Conservation (phyloP, 2,797 vertebrate genomes). For the Heliangelus exortis region DNA sequence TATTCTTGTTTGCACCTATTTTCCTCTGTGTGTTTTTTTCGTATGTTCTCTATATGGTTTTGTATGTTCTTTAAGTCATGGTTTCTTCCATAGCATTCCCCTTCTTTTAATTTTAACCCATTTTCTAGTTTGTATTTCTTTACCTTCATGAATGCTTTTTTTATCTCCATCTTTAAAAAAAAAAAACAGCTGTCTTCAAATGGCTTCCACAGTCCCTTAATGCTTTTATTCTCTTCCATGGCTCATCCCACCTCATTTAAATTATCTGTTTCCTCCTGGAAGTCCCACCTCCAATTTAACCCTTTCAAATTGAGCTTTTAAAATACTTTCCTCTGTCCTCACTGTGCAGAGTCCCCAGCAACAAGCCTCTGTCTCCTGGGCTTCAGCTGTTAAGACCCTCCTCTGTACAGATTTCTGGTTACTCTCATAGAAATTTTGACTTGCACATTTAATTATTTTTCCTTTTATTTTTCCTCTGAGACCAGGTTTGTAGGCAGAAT, state of each 20-base stretch:
- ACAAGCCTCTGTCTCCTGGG: no score
- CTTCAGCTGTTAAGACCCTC: not conserved
- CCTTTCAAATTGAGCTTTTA: not conserved
- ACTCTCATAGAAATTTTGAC: fast-evolving
- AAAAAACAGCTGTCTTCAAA: not conserved
- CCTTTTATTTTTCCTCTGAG: not conserved
- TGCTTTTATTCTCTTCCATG: not conserved
- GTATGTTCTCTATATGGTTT: not conserved
- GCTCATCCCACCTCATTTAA: not conserved
- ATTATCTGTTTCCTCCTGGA: not conserved
- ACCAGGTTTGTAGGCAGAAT: not conserved
- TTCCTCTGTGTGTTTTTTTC: not conserved
- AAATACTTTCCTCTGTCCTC: fast-evolving
- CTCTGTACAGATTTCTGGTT: not conserved
- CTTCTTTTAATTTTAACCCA: not conserved
- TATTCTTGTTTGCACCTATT: no score
- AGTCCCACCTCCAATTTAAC: not conserved
- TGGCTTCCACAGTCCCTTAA: not conserved
- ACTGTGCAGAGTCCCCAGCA: fast-evolving
- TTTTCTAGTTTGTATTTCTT: not conserved
- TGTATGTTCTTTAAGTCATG: fast-evolving
- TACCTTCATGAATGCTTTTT: not conserved
- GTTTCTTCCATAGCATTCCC: not conserved
- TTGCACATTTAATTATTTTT: not conserved
- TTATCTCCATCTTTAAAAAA: not conserved